These are phyloP conservation scores for Lasioglossum figueresi DNA, from an alignment of 2,888 invertebrate species.

Conservation along the genomic window DNA sequence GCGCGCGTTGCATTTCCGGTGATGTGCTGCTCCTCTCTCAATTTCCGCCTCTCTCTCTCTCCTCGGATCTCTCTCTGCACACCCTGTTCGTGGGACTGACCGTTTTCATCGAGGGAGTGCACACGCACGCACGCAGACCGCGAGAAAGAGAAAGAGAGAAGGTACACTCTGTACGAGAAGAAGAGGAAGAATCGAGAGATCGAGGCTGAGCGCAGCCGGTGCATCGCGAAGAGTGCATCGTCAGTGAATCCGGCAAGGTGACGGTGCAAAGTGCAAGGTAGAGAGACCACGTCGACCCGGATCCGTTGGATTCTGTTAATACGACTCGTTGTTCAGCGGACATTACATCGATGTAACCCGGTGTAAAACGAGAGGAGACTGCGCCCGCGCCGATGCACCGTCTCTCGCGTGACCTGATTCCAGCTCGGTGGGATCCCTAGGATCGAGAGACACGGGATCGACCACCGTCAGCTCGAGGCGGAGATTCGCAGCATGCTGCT, in stretches of 20 bases:
- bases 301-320: neutral
- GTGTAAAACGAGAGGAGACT: neutral
- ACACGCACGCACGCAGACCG: neutral
- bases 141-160: neutral
- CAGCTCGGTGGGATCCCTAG: neutral
- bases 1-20: constrained; percentile 63
- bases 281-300: neutral
- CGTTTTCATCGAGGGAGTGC: constrained; percentile 46
- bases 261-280: constrained; percentile 62
- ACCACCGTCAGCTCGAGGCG: neutral
- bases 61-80: constrained; percentile 18
- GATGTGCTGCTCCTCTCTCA: constrained; percentile 15
- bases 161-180: constrained; percentile 10
- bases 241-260: constrained; percentile 55
- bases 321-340: neutral
- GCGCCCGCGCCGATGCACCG: constrained; percentile 2
- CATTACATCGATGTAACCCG: neutral
- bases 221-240: constrained; percentile 33
- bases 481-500: constrained; percentile 27
- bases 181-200: constrained; percentile 35
- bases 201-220: constrained; percentile 50
- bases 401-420: constrained; percentile 56
- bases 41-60: constrained; percentile 16
- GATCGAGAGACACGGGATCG: constrained; percentile 2
- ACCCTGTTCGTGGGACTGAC: constrained; percentile 49